Conservation (phyloP, 1,140 invertebrate genomes). For the Habropoda laboriosa region DNA sequence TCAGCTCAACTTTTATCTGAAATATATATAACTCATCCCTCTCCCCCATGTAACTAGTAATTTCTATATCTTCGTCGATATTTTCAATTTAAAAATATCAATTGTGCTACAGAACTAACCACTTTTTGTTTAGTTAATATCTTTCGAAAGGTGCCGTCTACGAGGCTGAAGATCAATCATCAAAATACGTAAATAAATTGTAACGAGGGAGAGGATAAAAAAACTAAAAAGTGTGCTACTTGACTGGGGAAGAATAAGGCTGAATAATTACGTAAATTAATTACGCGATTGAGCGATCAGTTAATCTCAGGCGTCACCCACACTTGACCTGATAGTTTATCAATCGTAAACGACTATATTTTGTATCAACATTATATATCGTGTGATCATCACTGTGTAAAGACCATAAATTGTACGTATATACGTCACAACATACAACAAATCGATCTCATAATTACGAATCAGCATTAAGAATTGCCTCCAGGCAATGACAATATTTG, state of each 20-base stretch:
- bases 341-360: neutral
- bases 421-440: neutral
- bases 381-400: constrained; percentile 9
- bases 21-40: neutral
- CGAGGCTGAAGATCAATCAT: neutral
- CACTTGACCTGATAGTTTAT: constrained; percentile 23
- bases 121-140: neutral
- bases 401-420: constrained; percentile 20
- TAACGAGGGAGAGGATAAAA: neutral
- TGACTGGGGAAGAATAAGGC: neutral
- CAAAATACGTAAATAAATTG: neutral
- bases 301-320: constrained; percentile 30
- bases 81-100: neutral
- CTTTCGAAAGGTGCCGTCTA: neutral
- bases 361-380: neutral
- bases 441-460: neutral
- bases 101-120: neutral
- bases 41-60: neutral
- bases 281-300: constrained; percentile 50
- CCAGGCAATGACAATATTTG: neutral
- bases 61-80: neutral
- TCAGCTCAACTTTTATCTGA: neutral
- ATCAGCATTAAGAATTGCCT: constrained; percentile 14
- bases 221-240: neutral
- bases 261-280: constrained; percentile 18